Conservation (phyloP, 1,140 invertebrate species). For the Ditylenchus dipsaci region DNA sequence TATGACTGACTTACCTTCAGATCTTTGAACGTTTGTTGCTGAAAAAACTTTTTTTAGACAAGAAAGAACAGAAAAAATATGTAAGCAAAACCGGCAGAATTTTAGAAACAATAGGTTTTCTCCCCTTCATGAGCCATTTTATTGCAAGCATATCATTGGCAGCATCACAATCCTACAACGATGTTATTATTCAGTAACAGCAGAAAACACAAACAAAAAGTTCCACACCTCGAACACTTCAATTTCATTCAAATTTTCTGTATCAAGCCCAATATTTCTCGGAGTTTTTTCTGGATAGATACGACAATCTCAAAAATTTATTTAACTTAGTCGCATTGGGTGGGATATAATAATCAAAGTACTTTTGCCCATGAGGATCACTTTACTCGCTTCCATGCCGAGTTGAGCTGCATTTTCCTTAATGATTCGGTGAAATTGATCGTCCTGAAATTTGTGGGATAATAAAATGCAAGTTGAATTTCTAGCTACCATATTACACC, state of each 20-base stretch:
- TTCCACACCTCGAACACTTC: conserved; percentile 14
- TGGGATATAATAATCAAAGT: too few relatives aligned
- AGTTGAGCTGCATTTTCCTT: neutral
- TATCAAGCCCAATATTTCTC: conserved; percentile 6
- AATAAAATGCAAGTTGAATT: neutral
- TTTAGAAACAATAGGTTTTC: conserved; percentile 11
- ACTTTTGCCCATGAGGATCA: conserved; percentile 2
- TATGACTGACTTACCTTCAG: neutral
- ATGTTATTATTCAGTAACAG: too few relatives aligned
- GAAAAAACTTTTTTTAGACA: neutral
- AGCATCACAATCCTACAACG: conserved; percentile 2
- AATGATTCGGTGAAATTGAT: neutral
- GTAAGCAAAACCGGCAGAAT: conserved; percentile 13
- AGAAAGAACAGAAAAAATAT: neutral
- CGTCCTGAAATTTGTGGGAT: conserved; percentile 1
- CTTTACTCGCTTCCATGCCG: neutral
- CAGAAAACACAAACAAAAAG: too few relatives aligned
- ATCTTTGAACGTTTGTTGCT: neutral
- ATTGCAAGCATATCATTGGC: conserved; percentile 8
- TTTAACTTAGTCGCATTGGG: neutral
- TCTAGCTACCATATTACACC: neutral
- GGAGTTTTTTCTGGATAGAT: conserved; percentile 11
- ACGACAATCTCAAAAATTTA: neutral
- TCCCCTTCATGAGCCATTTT: conserved; percentile 20
- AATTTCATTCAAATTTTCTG: neutral